These are phyloP conservation scores for Emydocephalus ijimae DNA, from an alignment of 2,113 vertebrate genomes.

Conservation along the genomic window DNA sequence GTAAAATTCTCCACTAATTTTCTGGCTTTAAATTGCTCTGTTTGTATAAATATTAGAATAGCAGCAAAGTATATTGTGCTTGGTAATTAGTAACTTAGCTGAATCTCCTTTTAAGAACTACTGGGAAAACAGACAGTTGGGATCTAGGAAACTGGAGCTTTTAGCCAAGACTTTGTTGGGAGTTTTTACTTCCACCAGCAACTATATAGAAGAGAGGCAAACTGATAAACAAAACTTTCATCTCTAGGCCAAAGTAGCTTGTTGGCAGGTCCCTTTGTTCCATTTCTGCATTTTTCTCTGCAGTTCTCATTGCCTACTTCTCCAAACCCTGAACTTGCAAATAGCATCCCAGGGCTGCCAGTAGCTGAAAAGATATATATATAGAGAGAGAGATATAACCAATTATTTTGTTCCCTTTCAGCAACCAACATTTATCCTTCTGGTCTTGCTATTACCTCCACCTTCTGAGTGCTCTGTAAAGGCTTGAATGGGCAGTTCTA, in stretches of 20 bases:
- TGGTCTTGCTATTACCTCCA: background rate
- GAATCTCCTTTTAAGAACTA: background rate
- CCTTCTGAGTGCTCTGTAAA: background rate
- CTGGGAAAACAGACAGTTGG: background rate
- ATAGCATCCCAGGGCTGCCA: background rate
- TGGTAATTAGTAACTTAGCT: background rate
- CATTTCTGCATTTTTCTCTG: background rate
- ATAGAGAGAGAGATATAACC: background rate
- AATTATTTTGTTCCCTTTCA: background rate
- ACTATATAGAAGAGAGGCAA: background rate
- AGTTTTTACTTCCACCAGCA: background rate
- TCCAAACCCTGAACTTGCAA: background rate
- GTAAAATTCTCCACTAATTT: background rate
- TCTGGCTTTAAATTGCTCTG: background rate
- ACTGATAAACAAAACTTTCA: background rate
- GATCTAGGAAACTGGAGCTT: background rate
- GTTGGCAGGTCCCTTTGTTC: background rate
- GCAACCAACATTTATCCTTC: background rate
- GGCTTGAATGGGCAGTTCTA: background rate
- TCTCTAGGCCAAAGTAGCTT: background rate
- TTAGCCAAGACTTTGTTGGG: background rate
- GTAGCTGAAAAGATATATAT: too few relatives aligned
- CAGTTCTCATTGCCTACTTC: background rate
- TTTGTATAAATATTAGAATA: background rate
- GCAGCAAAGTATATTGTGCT: background rate